phyloP scores from a whole-genome alignment of 1,140 invertebrate species.

The Procambarus clarkii region DNA sequence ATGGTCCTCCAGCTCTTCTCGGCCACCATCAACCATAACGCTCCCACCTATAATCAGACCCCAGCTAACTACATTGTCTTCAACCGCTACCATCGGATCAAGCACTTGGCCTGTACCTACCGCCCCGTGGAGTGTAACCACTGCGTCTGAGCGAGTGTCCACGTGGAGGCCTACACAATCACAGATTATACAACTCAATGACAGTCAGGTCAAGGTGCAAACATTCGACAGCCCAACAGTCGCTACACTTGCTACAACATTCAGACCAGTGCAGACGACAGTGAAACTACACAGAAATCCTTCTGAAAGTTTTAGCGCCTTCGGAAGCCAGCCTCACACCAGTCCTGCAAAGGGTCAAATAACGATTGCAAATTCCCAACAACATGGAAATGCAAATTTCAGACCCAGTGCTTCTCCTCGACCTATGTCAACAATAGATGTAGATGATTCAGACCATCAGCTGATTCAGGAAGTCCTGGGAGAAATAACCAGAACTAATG shows the following conservation, averaged over 20 bases:
- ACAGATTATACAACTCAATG: not conserved
- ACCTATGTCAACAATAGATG: not conserved
- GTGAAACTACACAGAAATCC: too few relatives aligned
- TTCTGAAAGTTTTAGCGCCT: too few relatives aligned
- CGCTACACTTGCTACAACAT: not conserved
- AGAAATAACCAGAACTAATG: not conserved
- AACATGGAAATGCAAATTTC: too few relatives aligned
- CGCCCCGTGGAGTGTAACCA: not conserved
- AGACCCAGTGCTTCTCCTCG: not conserved
- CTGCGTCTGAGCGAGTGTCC: not conserved
- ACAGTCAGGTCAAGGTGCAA: not conserved
- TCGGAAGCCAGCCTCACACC: too few relatives aligned
- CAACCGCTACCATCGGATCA: not conserved
- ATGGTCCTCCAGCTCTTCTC: too few relatives aligned
- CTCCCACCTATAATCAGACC: not conserved
- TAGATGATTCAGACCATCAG: not conserved
- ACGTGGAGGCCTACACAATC: not conserved
- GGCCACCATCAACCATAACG: not conserved
- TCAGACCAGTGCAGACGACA: too few relatives aligned
- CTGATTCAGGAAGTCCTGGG: conserved; percentile 5
- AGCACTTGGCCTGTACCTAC: not conserved
- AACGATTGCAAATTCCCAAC: too few relatives aligned
- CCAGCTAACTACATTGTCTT: not conserved
- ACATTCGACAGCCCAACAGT: not conserved
- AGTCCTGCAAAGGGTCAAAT: too few relatives aligned